Base-by-base conservation (phyloP, 92 coral and sea anemone species). In the Nematostella vectensis region DNA sequence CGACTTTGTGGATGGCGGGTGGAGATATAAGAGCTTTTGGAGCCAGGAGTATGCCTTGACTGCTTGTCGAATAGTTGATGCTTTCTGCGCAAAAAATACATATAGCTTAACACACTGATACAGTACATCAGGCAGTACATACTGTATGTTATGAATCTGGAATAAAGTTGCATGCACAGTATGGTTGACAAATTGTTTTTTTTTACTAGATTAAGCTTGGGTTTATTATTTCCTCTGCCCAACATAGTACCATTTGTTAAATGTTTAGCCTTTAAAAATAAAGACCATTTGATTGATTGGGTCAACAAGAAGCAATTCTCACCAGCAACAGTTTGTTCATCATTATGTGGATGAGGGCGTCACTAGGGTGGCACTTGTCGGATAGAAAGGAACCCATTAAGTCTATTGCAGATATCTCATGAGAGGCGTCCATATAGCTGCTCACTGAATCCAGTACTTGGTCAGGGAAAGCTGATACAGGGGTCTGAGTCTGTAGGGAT, bases 341-440 rank as follows among this genome's bases (percentile, higher is more conserved):
- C 27, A 85, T 50, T 4, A 72, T 80, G 50, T 64, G 64, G 13
- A 85, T 48, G 9, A 78, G 60, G 11, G 47, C 11, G 24, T 81
- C 36, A 1, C 79, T 52, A 21, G 95, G 95, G 50, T 68, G 61
- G 26, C 79, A 54, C 36, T 61, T 54, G 12, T 54, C 49, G 29
- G 81, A 75, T 51, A 85, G 42, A 38, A 74, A 75, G 13, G 95
- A 71, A 9, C 30, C 27, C 4, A 81, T 53, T 2, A 67, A 53
- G 19, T 71, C 68, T 57, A 85, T 29, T 3, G 74, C 88, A 38
- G 72, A 68, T 28, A 30, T 29, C 48, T 70, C 62, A 47, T 78
- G 86, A 2, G 70, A 72, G n/a, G 76, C 88, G 30, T 85, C 95
- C 17, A 80, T 30, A 61, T 79, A 85, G 17, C 84, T 62, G 47